These are phyloP conservation scores for Amphilophus citrinellus DNA, from an alignment of 2,113 vertebrate species.

Conservation along the genomic window DNA sequence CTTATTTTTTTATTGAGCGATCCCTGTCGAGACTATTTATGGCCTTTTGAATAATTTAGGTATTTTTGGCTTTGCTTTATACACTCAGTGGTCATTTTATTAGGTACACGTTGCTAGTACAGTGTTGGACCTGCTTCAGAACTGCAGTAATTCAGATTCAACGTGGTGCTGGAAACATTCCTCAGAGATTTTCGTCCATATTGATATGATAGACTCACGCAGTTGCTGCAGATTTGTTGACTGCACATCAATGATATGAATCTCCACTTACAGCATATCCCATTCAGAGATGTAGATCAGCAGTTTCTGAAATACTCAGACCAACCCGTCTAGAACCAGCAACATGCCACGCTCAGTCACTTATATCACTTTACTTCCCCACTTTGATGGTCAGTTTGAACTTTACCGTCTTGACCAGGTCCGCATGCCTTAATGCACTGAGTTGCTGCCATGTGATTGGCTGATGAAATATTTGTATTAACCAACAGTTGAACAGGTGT, in stretches of 20 bases:
- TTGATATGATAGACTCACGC: background rate
- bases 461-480: background rate
- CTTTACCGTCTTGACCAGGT: background rate
- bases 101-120: background rate
- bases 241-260: background rate
- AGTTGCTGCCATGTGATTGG: background rate
- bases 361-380: background rate
- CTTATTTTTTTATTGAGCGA: too few species aligned
- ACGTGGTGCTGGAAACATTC: background rate
- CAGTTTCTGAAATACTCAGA: background rate
- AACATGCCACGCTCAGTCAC: background rate
- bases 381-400: background rate
- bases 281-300: background rate
- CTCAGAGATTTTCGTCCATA: background rate
- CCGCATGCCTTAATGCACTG: background rate
- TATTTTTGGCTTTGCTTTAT: background rate
- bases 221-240: too few species aligned
- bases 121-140: fast-evolving
- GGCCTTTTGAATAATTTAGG: background rate
- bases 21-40: background rate
- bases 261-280: background rate
- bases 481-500: background rate
- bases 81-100: fast-evolving
- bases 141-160: background rate
- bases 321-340: background rate